phyloP scores from a whole-genome alignment of 2,113 vertebrate genomes.

The Scomber japonicus region DNA sequence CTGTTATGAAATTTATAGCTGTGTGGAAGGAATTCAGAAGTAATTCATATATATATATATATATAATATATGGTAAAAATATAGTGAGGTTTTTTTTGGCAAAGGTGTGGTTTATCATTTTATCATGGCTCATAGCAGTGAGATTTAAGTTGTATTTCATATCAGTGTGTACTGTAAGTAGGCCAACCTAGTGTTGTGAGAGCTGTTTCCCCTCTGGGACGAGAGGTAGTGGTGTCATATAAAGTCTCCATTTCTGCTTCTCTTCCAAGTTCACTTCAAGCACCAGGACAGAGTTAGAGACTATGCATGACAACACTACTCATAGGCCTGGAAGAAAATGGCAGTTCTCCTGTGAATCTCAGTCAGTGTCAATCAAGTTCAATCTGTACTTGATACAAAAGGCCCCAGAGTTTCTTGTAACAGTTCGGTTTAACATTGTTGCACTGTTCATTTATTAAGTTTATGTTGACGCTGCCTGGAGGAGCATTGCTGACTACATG shows the following conservation, averaged over 20 bases:
- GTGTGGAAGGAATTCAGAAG: conserved; percentile 20
- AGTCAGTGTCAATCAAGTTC: conserved; percentile 62
- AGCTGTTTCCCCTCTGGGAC: conserved; percentile 67
- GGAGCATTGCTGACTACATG: not conserved
- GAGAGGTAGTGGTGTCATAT: conserved; percentile 65
- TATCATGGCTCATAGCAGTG: conserved; percentile 16
- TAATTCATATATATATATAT: not conserved
- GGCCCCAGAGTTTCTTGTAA: conserved; percentile 30
- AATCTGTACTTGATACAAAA: conserved; percentile 58
- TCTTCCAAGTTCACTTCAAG: conserved; percentile 63
- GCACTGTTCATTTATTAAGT: conserved; percentile 25
- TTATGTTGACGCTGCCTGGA: not conserved
- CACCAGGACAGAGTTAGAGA: conserved; percentile 59
- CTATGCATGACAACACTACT: conserved; percentile 64
- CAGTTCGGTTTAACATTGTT: conserved; percentile 25
- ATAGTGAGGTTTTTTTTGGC: not conserved
- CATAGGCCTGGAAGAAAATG: conserved; percentile 57
- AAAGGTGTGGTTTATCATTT: conserved; percentile 11
- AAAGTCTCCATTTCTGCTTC: conserved; percentile 71
- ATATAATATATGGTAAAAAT: not conserved
- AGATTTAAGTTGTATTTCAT: conserved; percentile 49
- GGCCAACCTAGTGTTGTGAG: conserved; percentile 62
- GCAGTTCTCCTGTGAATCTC: conserved; percentile 56
- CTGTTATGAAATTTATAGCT: conserved; percentile 8
- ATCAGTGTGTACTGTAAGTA: conserved; percentile 56